A percentile compares a stretch with the other conserved stretches of the same genome.
Evolutionary conservation across 2,113 vertebrate genomes (phyloP).

Genomic region (Heliornis fulica): DNA sequence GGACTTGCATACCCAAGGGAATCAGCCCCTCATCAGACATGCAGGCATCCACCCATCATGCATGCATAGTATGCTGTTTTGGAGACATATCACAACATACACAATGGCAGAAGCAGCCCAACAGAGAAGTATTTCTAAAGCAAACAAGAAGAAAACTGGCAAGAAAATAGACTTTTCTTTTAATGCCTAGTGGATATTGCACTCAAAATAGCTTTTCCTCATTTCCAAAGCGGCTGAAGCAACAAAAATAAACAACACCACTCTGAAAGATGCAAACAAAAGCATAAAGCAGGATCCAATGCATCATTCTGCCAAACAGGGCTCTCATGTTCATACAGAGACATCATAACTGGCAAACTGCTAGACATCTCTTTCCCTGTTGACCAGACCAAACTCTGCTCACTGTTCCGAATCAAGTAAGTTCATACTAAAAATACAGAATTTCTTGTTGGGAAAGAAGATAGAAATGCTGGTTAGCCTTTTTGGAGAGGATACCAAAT

Average conservation of each 20-base stretch:
- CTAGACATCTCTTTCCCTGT: background rate
- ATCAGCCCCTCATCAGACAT: constrained; percentile 3
- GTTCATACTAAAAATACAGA: background rate
- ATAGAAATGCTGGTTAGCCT: background rate
- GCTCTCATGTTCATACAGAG: background rate
- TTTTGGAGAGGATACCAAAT: background rate
- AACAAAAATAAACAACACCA: background rate
- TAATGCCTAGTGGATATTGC: background rate
- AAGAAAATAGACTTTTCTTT: background rate
- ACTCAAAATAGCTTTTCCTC: constrained; percentile 13
- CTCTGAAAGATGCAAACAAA: constrained; percentile 8
- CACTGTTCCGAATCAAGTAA: background rate
- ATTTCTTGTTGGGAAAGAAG: background rate
- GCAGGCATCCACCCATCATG: background rate
- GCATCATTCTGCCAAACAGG: background rate
- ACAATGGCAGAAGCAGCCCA: background rate
- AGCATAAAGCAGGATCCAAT: background rate
- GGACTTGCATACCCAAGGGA: background rate
- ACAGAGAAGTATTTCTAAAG: background rate
- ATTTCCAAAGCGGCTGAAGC: constrained; percentile 7
- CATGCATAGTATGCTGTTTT: background rate
- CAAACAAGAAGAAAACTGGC: background rate
- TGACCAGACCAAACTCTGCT: background rate
- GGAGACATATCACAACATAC: background rate
- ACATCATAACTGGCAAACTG: background rate